Evolutionary conservation across 2,888 invertebrate genomes (phyloP).

Genomic region (Philereme transversata): DNA sequence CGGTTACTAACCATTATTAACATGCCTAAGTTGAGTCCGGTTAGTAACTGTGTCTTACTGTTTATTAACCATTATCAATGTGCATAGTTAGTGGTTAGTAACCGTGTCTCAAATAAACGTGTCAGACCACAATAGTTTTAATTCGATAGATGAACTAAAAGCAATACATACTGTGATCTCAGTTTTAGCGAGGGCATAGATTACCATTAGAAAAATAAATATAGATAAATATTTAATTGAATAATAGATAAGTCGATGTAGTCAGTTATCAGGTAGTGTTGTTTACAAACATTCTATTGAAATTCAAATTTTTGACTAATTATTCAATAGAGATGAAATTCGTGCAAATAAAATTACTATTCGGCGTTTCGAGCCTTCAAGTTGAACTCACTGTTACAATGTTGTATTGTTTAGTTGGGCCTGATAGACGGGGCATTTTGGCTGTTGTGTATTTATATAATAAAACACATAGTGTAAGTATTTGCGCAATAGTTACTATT

Average conservation of each 20-base stretch:
- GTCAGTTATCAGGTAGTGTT: constrained; percentile 79
- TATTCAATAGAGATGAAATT: constrained; percentile 61
- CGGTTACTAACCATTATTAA: too few relatives aligned
- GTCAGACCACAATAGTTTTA: too few relatives aligned
- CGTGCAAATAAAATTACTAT: constrained; percentile 37
- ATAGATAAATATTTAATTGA: constrained; percentile 72
- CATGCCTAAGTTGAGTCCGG: too few relatives aligned
- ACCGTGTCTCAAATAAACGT: too few relatives aligned
- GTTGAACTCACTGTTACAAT: constrained; percentile 32
- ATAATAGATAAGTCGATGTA: constrained; percentile 76
- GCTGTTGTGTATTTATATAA: constrained; percentile 72
- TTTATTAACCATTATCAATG: too few relatives aligned
- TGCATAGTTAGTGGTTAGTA: too few relatives aligned
- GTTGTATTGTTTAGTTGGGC: constrained; percentile 49
- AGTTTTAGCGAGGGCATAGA: constrained; percentile 58
- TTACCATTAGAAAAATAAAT: constrained; percentile 68
- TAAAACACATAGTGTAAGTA: constrained; percentile 47
- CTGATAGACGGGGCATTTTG: constrained; percentile 52
- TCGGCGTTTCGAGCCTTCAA: constrained; percentile 20
- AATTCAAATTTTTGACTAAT: constrained; percentile 60
- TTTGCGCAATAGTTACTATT: constrained; percentile 51
- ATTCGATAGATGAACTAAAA: constrained; percentile 16
- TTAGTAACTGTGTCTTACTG: too few relatives aligned
- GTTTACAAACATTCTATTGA: constrained; percentile 66
- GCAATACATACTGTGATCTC: constrained; percentile 50